Base-by-base conservation (phyloP, 2,797 vertebrate genomes). In the Alcedo atthis region DNA sequence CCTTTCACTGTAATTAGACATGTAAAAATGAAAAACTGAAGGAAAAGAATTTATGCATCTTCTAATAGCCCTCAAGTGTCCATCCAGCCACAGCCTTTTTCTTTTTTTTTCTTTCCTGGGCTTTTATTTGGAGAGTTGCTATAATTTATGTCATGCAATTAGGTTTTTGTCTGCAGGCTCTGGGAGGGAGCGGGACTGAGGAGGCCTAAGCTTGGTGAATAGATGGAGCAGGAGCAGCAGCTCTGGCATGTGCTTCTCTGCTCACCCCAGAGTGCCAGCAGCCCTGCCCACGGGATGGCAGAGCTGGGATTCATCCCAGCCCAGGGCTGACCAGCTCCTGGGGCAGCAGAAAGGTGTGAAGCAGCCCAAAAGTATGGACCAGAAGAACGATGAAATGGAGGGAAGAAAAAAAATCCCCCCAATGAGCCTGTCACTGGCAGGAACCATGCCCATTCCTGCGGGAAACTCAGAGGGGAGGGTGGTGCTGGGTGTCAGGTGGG, bases 21-120 rank as follows among this genome's bases (percentile, higher is more conserved):
- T 67, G 90, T 89, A 94, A 87, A 96, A 96, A 95, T 94, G 91
- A 91, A 96, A 96, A 92, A 94, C 78, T 43, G 21, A 81, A 94
- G 93, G 89, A 91, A 78, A 92, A 87, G 80, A 87, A 96, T 91
- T 91, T 92, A 93, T 95, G 89, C 93, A 92, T 94, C 93, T 94
- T 95, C 94, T 95, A 95, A 95, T 95, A 84, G 94, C 85, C 87
- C 93, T 95, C 92, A 90, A 94, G 92, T 94, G 90, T 87, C 94
- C 85, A 85, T 91, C 94, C 92, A 92, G 94, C 61, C 87, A 63
- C 85, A 78, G 89, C 54, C 67, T 24, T 61, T 59, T 26, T 40
- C 28, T 61, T 40, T 42, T 93, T 91, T 94, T 86, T 69, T 51
- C 17, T 69, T 54, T n/a, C 68, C 54, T 43, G 62, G 24, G 77